Evolutionary conservation across 2,888 invertebrate genomes (phyloP).

Genomic region (Acleris sparsana): DNA sequence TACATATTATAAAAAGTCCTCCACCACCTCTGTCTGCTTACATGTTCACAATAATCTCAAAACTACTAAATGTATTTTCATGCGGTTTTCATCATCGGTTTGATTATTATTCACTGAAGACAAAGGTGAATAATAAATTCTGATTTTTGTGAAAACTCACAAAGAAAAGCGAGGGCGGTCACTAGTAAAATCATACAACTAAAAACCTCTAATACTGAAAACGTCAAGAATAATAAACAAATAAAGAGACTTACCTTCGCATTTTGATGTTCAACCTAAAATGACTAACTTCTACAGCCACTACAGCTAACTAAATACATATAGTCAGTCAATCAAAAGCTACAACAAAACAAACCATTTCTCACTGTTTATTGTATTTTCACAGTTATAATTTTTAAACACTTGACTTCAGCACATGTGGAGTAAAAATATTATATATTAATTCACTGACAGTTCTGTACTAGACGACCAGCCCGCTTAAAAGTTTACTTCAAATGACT

Average conservation of each 20-base stretch:
- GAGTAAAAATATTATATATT: background rate
- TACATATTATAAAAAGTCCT: no score
- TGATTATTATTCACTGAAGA: no score
- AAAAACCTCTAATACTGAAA: background rate
- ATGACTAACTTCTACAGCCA: constrained; percentile 23
- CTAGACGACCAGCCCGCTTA: background rate
- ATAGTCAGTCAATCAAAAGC: constrained; percentile 23
- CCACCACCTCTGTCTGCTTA: no score
- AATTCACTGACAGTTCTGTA: background rate
- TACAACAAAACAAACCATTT: constrained; percentile 30
- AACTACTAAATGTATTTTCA: no score
- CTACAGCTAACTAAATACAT: constrained; percentile 22
- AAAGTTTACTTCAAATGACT: background rate
- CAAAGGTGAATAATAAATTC: no score
- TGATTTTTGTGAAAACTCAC: no score
- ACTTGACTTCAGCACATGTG: constrained; percentile 3
- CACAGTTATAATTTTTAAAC: background rate
- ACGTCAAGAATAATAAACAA: background rate
- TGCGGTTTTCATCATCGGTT: no score
- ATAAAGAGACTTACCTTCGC: constrained; percentile 13
- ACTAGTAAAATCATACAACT: background rate
- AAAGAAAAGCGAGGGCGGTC: no score
- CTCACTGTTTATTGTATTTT: constrained; percentile 1
- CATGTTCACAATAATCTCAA: no score
- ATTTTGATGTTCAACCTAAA: constrained; percentile 14